phyloP scores from a whole-genome alignment of 2,888 invertebrate species.

The Melinaea menophilus region DNA sequence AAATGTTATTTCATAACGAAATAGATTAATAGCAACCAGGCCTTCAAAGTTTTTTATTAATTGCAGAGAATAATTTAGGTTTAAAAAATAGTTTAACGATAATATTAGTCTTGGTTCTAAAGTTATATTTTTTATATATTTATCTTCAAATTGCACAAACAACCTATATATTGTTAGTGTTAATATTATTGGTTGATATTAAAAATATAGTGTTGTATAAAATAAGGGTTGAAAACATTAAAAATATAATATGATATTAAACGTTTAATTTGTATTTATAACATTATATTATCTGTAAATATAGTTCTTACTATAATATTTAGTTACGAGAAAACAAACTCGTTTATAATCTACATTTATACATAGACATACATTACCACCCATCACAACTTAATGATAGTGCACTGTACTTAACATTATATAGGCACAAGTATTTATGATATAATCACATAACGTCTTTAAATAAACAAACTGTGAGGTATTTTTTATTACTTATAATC shows the following conservation, averaged over 20 bases:
- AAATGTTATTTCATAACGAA: too few species aligned
- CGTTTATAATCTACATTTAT: constrained; percentile 57
- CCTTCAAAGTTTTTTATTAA: too few species aligned
- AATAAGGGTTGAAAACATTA: not conserved
- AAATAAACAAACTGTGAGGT: constrained; percentile 58
- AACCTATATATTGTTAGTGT: too few species aligned
- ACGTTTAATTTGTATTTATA: constrained; percentile 77
- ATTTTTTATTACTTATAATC: constrained; percentile 33
- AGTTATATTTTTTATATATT: too few species aligned
- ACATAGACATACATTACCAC: constrained; percentile 59
- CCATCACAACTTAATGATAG: constrained; percentile 64
- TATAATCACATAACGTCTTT: constrained; percentile 59
- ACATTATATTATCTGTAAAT: constrained; percentile 79
- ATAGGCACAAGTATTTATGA: constrained; percentile 64
- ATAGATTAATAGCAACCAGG: too few species aligned
- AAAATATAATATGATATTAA: constrained; percentile 50
- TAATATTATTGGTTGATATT: too few species aligned
- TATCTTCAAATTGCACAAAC: too few species aligned
- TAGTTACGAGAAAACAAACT: constrained; percentile 70
- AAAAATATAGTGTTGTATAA: too few species aligned
- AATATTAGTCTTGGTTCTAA: too few species aligned
- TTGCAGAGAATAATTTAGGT: too few species aligned
- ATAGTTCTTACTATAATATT: constrained; percentile 73
- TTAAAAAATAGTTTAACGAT: too few species aligned
- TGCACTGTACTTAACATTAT: constrained; percentile 61